Percentiles rank a stretch among this genome's conserved stretches.
phyloP scores from a whole-genome alignment of 1,140 invertebrate genomes.

The Acromyrmex echinatior region DNA sequence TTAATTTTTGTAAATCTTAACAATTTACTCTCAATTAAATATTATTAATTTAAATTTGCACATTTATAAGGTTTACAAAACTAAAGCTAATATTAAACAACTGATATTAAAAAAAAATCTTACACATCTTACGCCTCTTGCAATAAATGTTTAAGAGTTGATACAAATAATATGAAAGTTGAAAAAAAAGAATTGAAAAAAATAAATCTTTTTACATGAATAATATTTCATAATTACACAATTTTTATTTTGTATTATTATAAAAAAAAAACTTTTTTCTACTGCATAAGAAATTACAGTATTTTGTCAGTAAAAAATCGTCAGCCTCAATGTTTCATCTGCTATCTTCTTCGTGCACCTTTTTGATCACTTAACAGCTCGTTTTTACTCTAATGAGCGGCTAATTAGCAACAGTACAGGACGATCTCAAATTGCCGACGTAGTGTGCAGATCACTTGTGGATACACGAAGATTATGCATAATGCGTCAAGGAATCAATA shows the following conservation, averaged over 20 bases:
- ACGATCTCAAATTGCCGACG: conserved; percentile 16
- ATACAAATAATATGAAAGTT: not conserved
- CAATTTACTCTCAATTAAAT: not conserved
- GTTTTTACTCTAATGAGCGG: conserved; percentile 28
- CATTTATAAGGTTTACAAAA: not conserved
- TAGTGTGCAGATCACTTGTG: conserved; percentile 19
- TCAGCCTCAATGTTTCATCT: not conserved
- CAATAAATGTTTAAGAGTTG: not conserved
- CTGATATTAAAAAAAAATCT: not conserved
- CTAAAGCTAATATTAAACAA: no score
- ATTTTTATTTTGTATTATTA: not conserved
- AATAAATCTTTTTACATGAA: not conserved
- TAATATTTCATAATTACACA: not conserved
- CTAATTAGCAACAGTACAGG: conserved; percentile 14
- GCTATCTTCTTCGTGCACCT: not conserved
- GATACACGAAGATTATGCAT: conserved; percentile 37
- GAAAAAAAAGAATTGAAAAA: no score
- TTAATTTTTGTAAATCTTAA: not conserved
- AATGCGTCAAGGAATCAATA: not conserved
- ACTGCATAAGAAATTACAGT: not conserved
- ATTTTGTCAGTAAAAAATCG: conserved; percentile 8
- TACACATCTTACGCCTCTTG: not conserved
- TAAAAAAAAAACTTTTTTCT: not conserved
- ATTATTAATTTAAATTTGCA: not conserved
- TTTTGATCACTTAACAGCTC: conserved; percentile 26